Base-by-base conservation (phyloP, 2,113 vertebrate species). In the Daboia siamensis region DNA sequence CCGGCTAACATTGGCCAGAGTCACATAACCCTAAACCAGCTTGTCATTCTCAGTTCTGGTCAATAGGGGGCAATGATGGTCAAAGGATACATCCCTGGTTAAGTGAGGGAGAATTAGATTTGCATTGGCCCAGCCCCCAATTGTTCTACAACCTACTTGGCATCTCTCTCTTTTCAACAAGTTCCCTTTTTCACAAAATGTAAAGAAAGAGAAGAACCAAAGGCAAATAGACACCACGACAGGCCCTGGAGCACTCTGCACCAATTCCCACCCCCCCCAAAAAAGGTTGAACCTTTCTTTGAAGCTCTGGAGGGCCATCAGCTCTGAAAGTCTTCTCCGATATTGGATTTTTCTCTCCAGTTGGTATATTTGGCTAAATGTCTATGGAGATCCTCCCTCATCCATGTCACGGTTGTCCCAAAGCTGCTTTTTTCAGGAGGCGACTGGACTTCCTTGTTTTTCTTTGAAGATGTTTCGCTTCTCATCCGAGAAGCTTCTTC, bases 31-130 rank as follows among this genome's bases (percentile, higher is more conserved):
- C 20, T 51, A 46, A 56, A 54, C 23, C 1, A 91, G 87, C 24
- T 86, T 96, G 95, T 94, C 51, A 52, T 96, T 93, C 93, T 91
- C 26, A 74, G 48, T 74, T 84, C 91, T 23, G 23, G 54, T 94
- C 98, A 96, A 95, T 91, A 97, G 98, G 96, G 97, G 98, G 97
- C 96, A 94, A 94, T 85, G 94, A 91, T 29, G 88, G 92, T 97
- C 94, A 97, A 93, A 39, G 10, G 39, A 96, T 93, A 74, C 29
- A 90, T 0, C 1, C 87, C 26, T 44, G 9, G 46, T 17, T 90
- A 6, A 0, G 6, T 39, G 74, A 93, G n/a, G 29, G 44, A 59
- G 89, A 93, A 94, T 39, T 93, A 92, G 85, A 94, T 94, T 95
- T 90, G 90, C 92, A 87, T 59, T 91, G 88, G 52, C 90, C 59